Evolutionary conservation across 1,140 invertebrate genomes (phyloP).

Genomic region (Samia ricini): DNA sequence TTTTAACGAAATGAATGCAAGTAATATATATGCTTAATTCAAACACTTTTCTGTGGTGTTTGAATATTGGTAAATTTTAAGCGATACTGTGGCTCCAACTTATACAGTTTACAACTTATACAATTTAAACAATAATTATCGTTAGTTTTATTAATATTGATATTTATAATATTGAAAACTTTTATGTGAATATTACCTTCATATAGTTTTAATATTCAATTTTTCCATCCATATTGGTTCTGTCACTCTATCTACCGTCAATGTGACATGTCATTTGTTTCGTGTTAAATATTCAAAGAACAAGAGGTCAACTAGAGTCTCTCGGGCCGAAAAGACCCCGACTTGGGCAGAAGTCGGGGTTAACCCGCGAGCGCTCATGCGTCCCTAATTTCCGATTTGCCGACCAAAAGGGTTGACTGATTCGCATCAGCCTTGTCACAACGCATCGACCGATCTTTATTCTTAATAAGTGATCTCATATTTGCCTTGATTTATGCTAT

Average conservation of each 20-base stretch:
- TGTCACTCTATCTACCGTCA: background rate
- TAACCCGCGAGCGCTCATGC: conserved; percentile 68
- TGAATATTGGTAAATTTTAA: too few relatives aligned
- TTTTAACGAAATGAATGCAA: too few relatives aligned
- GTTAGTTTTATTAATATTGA: background rate
- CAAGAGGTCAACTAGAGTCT: conserved; percentile 45
- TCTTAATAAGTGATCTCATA: conserved; percentile 46
- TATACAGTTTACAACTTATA: too few relatives aligned
- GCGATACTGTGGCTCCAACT: too few relatives aligned
- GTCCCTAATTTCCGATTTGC: conserved; percentile 74
- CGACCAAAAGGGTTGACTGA: conserved; percentile 71
- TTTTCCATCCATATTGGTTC: background rate
- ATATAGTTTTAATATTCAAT: background rate
- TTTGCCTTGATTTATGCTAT: conserved; percentile 27
- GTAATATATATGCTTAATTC: too few relatives aligned
- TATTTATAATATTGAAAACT: background rate
- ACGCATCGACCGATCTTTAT: conserved; percentile 59
- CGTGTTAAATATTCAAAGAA: conserved; percentile 70
- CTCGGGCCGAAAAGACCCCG: conserved; percentile 51
- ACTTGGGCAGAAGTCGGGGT: conserved; percentile 40
- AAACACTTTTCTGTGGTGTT: too few relatives aligned
- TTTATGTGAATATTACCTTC: background rate
- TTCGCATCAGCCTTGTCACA: conserved; percentile 73
- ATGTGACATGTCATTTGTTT: conserved; percentile 44
- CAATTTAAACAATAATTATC: too few relatives aligned